Evolutionary conservation across 2,888 invertebrate genomes (phyloP), one percentile per base, ranked within the genome.

Genomic region (Pyralis farinalis): DNA sequence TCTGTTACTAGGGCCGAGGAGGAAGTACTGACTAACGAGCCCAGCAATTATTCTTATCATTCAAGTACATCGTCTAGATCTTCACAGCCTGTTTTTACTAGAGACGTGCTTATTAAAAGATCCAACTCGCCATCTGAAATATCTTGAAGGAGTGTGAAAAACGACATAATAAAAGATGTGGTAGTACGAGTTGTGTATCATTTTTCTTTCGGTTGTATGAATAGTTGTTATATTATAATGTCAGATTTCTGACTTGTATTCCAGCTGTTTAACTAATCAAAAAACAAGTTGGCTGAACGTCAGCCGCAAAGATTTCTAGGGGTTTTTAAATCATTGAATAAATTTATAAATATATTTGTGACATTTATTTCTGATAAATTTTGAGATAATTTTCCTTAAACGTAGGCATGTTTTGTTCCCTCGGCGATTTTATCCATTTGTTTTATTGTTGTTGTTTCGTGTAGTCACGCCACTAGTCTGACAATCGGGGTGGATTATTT

Each of bases 1-100:
- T 38, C 58, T 11, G 48, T 63, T 4, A 50, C 44, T 9, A 38
- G 48, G 10, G 63, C 63, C 36, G 53, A 60, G 46, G 59, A 61
- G 33, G 58, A 63, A 37, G 53, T 50, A 7, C 42, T 56, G 28
- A 31, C 44, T 11, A 34, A 34, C 41, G 44, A 44, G 8, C 27
- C 32, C 3, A 25, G 25, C 7, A 25, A 7, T 25, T 25, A 25
- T n/a, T 3, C 25, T 25, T 25, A 25, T 7, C n/a, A 25, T 25
- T 1, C 25, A n/a, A 7, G 5, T 25, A 2, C 3, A 7, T n/a
- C 3, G 7, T 21, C 25, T 4, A n/a, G 25, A 4, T 8, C 25
- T 8, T 8, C 7, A 25, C 25, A 7, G n/a, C 7, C n/a, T 7
- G 7, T 7, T 2, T 8, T 25, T 25, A 7, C 7, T 4, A 25